Percentiles rank a stretch among this genome's conserved stretches.
Conservation (phyloP, 2,113 vertebrate genomes). For the Acinonyx jubatus region DNA sequence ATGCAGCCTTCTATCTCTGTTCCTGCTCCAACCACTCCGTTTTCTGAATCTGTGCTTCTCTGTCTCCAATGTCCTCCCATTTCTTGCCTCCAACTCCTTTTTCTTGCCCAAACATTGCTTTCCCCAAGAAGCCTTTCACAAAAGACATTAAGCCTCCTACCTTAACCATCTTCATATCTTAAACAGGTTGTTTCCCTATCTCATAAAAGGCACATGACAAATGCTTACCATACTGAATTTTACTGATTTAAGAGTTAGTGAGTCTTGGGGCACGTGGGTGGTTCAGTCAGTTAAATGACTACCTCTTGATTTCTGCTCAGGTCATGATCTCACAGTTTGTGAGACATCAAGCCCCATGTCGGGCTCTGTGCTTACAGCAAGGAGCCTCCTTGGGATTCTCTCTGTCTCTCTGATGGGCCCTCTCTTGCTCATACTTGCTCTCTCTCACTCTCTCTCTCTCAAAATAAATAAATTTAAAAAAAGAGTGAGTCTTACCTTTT, state of each 20-base stretch:
- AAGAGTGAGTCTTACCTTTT: neutral
- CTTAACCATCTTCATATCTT: neutral
- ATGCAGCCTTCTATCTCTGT: fast-evolving
- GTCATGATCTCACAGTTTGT: no score
- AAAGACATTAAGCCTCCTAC: neutral
- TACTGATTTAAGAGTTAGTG: no score
- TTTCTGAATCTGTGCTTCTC: neutral
- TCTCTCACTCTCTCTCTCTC: no score
- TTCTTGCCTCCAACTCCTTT: neutral
- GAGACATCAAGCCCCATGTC: no score
- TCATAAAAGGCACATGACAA: neutral
- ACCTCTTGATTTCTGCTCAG: no score
- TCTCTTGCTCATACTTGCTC: no score
- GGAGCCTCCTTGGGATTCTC: no score
- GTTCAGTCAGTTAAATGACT: no score
- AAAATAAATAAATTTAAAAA: no score
- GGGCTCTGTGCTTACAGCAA: no score
- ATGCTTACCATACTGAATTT: neutral
- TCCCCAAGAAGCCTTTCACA: neutral
- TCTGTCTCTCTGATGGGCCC: no score
- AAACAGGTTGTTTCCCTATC: neutral
- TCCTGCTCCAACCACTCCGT: no score
- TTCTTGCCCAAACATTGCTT: neutral
- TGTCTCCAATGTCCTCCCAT: neutral
- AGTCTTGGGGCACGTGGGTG: neutral